phyloP scores from a whole-genome alignment of 2,113 vertebrate species.

The Semicossyphus pulcher region DNA sequence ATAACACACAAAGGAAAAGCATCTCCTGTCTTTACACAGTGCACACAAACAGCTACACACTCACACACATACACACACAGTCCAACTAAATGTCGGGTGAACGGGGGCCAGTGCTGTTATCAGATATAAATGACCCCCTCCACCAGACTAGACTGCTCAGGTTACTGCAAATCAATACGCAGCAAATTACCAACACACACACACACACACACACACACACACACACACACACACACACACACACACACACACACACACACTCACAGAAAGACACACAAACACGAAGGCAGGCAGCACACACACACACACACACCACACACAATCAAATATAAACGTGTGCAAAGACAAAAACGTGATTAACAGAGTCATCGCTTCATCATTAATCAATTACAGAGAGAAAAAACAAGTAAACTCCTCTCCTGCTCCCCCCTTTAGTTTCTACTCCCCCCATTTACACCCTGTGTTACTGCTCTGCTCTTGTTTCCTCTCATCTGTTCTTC shows the following conservation, averaged over 20 bases:
- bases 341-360: slow-evolving; percentile 49
- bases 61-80: background rate
- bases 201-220: slow-evolving; percentile 35
- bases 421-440: background rate
- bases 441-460: slow-evolving; percentile 7
- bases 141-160: slow-evolving; percentile 71
- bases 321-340: slow-evolving; percentile 22
- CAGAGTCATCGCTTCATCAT: slow-evolving; percentile 50
- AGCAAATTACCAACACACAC: slow-evolving; percentile 69
- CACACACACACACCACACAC: slow-evolving; percentile 20
- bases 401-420: background rate
- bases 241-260: slow-evolving; percentile 35
- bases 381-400: slow-evolving; percentile 44
- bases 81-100: slow-evolving; percentile 65
- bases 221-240: slow-evolving; percentile 8
- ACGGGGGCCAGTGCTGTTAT: slow-evolving; percentile 59
- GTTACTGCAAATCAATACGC: slow-evolving; percentile 77
- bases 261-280: slow-evolving; percentile 12
- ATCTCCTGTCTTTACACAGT: slow-evolving; percentile 1
- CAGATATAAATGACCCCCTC: slow-evolving; percentile 73
- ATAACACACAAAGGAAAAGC: slow-evolving; percentile 38
- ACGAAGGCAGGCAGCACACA: slow-evolving; percentile 1
- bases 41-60: background rate
- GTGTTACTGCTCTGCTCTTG: background rate
- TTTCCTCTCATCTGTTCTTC: background rate